phyloP scores from a whole-genome alignment of 2,797 vertebrate genomes.

The Phyllotis vaccarum region DNA sequence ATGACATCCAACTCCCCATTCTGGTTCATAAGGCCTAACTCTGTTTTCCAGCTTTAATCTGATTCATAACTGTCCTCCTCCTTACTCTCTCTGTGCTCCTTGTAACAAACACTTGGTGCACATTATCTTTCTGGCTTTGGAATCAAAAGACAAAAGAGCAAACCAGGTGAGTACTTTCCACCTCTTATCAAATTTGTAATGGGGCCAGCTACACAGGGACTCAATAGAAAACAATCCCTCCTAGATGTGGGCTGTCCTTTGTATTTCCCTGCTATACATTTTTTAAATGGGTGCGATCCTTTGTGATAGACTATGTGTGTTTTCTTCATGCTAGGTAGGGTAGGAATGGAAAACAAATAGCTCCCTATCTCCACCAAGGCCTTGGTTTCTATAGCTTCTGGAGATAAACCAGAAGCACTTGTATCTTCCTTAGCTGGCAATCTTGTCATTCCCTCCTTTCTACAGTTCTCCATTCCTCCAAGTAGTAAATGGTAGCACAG shows the following conservation, averaged over 20 bases:
- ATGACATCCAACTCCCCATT: background rate
- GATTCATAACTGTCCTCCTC: background rate
- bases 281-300: background rate
- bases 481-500: background rate
- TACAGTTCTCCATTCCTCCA: background rate
- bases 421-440: background rate
- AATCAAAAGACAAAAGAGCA: background rate
- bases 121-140: background rate
- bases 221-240: background rate
- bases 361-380: background rate
- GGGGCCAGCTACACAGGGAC: background rate
- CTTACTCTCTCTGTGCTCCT: background rate
- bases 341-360: background rate
- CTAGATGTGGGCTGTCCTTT: too few species aligned
- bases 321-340: background rate
- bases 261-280: background rate
- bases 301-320: too few species aligned
- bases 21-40: background rate
- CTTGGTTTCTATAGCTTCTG: background rate
- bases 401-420: background rate
- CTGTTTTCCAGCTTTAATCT: background rate
- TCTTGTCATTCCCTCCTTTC: background rate
- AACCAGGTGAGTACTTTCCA: background rate
- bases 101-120: background rate
- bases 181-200: background rate